phyloP scores from a whole-genome alignment of 2,113 vertebrate genomes.

The Piaya cayana region DNA sequence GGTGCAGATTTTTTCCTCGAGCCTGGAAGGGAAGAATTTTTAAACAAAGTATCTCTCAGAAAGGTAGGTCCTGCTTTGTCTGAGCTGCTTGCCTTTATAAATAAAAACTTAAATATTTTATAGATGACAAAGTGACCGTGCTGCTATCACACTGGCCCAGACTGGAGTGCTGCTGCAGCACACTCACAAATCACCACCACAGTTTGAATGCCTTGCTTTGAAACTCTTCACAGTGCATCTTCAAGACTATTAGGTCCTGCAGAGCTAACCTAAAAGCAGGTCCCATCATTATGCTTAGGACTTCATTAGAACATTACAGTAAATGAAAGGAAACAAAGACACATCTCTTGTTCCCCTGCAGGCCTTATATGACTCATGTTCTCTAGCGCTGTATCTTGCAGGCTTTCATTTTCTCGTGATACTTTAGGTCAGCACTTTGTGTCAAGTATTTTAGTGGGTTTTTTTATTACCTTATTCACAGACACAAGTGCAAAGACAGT shows the following conservation, averaged over 20 bases:
- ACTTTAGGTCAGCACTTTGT: neutral
- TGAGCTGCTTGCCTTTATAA: neutral
- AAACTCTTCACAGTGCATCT: neutral
- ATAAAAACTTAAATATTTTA: neutral
- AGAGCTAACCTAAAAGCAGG: neutral
- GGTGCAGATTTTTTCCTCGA: neutral
- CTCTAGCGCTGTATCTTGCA: rapidly evolving
- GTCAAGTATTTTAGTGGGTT: neutral
- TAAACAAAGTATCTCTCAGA: neutral
- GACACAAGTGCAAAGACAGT: neutral
- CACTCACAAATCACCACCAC: neutral
- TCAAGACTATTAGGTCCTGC: neutral
- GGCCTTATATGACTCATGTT: neutral
- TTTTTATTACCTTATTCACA: neutral
- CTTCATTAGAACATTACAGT: neutral
- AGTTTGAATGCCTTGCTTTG: neutral
- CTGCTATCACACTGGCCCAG: neutral
- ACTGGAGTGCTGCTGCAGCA: neutral
- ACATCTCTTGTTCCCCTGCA: neutral
- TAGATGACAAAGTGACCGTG: neutral
- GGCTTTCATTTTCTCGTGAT: neutral
- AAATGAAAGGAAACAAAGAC: neutral
- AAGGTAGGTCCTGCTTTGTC: neutral
- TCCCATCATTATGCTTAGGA: neutral
- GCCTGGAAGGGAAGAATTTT: neutral